phyloP scores from a whole-genome alignment of 2,113 vertebrate species.

The Galeopterus variegatus region DNA sequence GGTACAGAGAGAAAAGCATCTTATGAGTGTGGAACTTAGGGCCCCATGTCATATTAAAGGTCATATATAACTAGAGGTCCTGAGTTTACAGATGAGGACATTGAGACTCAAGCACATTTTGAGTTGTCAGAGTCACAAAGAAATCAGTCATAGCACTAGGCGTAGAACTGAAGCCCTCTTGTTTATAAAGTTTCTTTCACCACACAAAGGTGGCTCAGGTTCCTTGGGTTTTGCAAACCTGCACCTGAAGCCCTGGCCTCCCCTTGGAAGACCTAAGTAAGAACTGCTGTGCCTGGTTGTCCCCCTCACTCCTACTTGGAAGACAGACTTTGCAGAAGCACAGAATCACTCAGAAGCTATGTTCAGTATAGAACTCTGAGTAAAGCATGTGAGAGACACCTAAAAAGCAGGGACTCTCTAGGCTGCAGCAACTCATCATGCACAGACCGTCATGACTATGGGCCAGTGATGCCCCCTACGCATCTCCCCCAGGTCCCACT shows the following conservation, averaged over 20 bases:
- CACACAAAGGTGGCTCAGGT: background rate
- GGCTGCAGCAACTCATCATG: background rate
- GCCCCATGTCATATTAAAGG: background rate
- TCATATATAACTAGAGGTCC: background rate
- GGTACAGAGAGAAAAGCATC: background rate
- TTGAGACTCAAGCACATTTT: background rate
- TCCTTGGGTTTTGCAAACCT: background rate
- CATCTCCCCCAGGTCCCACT: background rate
- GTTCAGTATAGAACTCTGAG: background rate
- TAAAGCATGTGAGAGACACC: background rate
- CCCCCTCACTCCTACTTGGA: background rate
- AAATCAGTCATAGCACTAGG: background rate
- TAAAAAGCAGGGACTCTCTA: no score
- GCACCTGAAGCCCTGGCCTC: background rate
- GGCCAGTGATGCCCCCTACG: accelerated
- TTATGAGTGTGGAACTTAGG: background rate
- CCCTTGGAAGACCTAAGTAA: background rate
- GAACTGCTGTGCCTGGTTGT: background rate
- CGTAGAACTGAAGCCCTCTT: background rate
- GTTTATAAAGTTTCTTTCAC: background rate
- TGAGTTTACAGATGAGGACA: background rate
- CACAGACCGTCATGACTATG: accelerated
- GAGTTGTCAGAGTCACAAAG: background rate
- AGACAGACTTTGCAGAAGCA: background rate
- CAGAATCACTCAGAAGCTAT: background rate